Evolutionary conservation across 2,888 invertebrate genomes (phyloP), one percentile per base, ranked within the genome.

Genomic region (Lepidonotus clava): DNA sequence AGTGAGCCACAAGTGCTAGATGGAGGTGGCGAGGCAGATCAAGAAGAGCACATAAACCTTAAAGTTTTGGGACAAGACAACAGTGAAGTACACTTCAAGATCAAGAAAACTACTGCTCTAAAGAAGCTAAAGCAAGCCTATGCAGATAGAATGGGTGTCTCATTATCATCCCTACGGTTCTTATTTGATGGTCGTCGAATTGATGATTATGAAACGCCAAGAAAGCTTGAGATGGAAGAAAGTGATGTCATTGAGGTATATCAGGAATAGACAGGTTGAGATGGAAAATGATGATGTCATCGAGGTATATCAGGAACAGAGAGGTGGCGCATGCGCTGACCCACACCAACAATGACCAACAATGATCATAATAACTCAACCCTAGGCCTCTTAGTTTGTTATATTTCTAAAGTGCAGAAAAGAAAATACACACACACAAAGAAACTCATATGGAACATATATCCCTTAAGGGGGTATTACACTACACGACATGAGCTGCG

Each of bases 201-300:
- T 90, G 96, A 96, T 90, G 96, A 96, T 92, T 96, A 96, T 87
- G 96, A 96, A 93, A 96, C 96, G 87, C 96, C 96, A 89, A 96
- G 96, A 93, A 95, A 95, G 95, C 90, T 91, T 51, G 21, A 18
- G n/a, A n/a, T n/a, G n/a, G n/a, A n/a, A n/a, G n/a, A n/a, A n/a
- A n/a, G n/a, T n/a, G 53, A 32, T 36, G n/a, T n/a, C n/a, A 34
- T 85, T 38, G 1, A 14, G 66, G 41, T 66, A 28, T 87, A n/a
- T n/a, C n/a, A n/a, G n/a, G n/a, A n/a, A 18, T 38, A 85, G 83
- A 51, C 86, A 95, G 95, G 88, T 90, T 56, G 91, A 90, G 41
- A 96, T 96, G 96, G 96, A 96, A 90, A 96, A 96, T 89, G 96
- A 96, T 89, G 96, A 96, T 92, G 96, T 96, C 41, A 96, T 96